Percentiles rank a stretch among this genome's conserved stretches.
Evolutionary conservation across 2,888 invertebrate genomes (phyloP).

Genomic region (Meteorus colon): DNA sequence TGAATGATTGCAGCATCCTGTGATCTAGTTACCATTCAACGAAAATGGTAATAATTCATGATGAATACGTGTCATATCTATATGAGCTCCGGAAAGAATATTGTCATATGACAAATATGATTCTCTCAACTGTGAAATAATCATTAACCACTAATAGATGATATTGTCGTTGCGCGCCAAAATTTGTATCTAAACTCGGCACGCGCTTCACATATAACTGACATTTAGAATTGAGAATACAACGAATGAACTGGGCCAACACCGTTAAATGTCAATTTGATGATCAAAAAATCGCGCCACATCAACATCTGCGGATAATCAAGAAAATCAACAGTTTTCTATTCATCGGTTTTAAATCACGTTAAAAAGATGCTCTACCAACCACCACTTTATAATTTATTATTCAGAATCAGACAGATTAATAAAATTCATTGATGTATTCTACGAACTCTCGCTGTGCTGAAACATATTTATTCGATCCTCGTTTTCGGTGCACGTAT

Average conservation of each 20-base stretch:
- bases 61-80: too few species aligned
- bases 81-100: too few species aligned
- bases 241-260: slow-evolving; percentile 20
- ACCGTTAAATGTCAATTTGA: slow-evolving; percentile 50
- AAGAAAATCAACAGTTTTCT: neutral
- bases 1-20: too few species aligned
- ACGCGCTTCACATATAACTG: slow-evolving; percentile 41
- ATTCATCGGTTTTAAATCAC: neutral
- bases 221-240: slow-evolving; percentile 49
- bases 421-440: too few species aligned
- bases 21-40: too few species aligned
- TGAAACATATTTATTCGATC: slow-evolving; percentile 6
- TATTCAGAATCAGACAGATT: too few species aligned
- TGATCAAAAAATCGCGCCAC: slow-evolving; percentile 2
- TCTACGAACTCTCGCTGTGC: neutral
- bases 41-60: too few species aligned
- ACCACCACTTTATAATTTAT: too few species aligned
- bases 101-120: too few species aligned
- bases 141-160: neutral
- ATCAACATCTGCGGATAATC: neutral
- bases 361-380: neutral
- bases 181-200: slow-evolving; percentile 50
- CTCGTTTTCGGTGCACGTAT: neutral
- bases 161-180: slow-evolving; percentile 32
- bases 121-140: too few species aligned